Conservation (phyloP, 2,888 invertebrate species). For the Cenopis cana region DNA sequence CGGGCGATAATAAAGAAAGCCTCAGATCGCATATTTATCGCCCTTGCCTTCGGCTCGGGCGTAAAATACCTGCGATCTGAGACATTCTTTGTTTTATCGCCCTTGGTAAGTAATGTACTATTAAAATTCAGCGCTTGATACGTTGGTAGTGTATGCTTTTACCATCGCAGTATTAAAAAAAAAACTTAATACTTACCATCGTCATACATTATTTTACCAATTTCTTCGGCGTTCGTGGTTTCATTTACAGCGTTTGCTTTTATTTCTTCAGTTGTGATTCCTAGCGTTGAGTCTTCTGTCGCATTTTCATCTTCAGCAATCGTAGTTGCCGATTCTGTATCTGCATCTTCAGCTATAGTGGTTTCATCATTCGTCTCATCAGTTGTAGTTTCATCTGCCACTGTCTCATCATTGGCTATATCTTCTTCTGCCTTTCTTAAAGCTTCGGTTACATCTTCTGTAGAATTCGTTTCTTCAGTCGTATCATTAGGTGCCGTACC, state of each 20-base stretch:
- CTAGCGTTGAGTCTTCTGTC: slow-evolving; percentile 47
- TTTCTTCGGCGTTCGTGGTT: background rate
- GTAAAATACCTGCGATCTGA: no score
- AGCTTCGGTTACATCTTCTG: background rate
- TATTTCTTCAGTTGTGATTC: background rate
- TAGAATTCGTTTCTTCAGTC: background rate
- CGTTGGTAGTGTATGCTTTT: no score
- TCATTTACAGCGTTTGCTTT: background rate
- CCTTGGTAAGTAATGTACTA: no score
- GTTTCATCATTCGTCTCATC: slow-evolving; percentile 52
- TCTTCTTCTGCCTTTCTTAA: slow-evolving; percentile 36
- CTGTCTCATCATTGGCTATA: slow-evolving; percentile 49
- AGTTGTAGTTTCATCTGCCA: slow-evolving; percentile 45
- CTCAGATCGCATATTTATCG: no score
- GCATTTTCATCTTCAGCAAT: slow-evolving; percentile 57
- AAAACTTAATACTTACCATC: slow-evolving; percentile 5
- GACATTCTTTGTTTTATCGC: no score
- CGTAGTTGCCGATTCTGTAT: slow-evolving; percentile 49
- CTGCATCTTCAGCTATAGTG: slow-evolving; percentile 54
- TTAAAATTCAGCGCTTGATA: no score
- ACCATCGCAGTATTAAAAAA: no score
- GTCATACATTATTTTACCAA: slow-evolving; percentile 15
- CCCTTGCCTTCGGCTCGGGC: no score
- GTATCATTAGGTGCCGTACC: background rate
- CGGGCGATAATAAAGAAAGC: no score